Evolutionary conservation across 2,113 vertebrate species (phyloP).

Genomic region (Petrocephalus microphthalmus): DNA sequence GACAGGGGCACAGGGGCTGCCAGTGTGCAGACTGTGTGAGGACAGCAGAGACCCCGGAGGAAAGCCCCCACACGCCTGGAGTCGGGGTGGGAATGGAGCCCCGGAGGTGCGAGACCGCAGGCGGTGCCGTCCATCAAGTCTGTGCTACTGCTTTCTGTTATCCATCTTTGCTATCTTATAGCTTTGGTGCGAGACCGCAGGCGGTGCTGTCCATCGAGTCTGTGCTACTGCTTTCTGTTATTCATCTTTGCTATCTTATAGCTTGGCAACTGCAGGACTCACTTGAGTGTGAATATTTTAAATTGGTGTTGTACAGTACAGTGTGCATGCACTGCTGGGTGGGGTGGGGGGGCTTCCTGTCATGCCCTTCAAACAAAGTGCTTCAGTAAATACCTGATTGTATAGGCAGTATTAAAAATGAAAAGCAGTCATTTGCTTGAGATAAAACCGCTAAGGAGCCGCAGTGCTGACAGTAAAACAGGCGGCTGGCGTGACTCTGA

Average conservation of each 20-base stretch:
- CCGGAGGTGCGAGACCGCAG: neutral
- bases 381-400: neutral
- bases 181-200: neutral
- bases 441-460: neutral
- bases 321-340: neutral
- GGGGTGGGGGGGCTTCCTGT: neutral
- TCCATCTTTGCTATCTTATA: neutral
- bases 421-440: neutral
- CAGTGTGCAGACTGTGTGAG: neutral
- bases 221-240: neutral
- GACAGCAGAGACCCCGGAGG: neutral
- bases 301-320: neutral
- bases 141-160: neutral
- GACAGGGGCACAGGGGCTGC: neutral
- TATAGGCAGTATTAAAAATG: neutral
- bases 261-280: neutral
- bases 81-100: neutral
- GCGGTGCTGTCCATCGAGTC: neutral
- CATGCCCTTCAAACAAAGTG: neutral
- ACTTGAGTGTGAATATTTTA: neutral
- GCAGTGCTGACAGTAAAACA: neutral
- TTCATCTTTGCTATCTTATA: neutral
- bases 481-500: neutral
- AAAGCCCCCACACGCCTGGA: neutral
- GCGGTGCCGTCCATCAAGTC: neutral